Evolutionary conservation across 2,888 invertebrate species (phyloP).

Genomic region (Myathropa florea): DNA sequence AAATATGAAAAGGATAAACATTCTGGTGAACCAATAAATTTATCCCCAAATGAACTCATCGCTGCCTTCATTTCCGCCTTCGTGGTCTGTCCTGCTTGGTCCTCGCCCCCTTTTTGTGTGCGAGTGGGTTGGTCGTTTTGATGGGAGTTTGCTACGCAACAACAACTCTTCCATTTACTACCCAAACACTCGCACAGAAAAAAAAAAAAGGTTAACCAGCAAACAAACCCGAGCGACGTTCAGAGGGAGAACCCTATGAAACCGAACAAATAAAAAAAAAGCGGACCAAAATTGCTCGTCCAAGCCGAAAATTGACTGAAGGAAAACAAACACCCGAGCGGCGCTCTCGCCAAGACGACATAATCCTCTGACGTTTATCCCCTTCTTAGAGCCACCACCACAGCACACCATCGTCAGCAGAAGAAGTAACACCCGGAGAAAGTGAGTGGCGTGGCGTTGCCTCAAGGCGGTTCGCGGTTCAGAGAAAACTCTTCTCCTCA

Average conservation of each 20-base stretch:
- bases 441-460: not conserved
- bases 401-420: slow-evolving; percentile 30
- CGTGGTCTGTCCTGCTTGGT: not conserved
- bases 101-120: not conserved
- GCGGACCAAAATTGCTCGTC: slow-evolving; percentile 48
- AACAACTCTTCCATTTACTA: slow-evolving; percentile 61
- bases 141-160: not conserved
- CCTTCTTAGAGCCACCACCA: slow-evolving; percentile 3
- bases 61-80: slow-evolving; percentile 1
- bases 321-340: slow-evolving; percentile 50
- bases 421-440: not conserved
- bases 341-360: slow-evolving; percentile 36
- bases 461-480: slow-evolving; percentile 3
- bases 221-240: slow-evolving; percentile 44
- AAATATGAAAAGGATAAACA: slow-evolving; percentile 66
- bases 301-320: slow-evolving; percentile 69
- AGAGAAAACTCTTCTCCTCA: not conserved
- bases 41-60: slow-evolving; percentile 46
- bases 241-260: not conserved
- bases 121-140: not conserved
- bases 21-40: slow-evolving; percentile 62
- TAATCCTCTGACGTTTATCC: slow-evolving; percentile 63
- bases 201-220: slow-evolving; percentile 66
- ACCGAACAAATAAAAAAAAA: slow-evolving; percentile 12
- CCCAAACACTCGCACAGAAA: not conserved